phyloP scores from a whole-genome alignment of 2,797 vertebrate species.

The Sebastes oblongus region DNA sequence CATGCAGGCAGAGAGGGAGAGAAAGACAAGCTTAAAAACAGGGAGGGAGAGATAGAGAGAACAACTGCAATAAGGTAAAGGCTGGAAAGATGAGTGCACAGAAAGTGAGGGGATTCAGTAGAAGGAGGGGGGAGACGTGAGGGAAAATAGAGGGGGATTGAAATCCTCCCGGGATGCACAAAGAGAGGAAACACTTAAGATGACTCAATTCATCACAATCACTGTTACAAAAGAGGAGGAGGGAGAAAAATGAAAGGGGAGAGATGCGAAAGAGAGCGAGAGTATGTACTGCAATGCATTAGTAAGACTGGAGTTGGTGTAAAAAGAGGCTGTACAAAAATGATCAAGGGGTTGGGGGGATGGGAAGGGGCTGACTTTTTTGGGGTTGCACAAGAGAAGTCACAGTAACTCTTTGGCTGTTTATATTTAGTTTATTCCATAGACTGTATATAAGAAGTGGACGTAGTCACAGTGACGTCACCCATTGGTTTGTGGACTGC shows the following conservation, averaged over 20 bases:
- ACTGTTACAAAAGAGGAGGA: constrained; percentile 57
- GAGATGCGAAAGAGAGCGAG: constrained; percentile 34
- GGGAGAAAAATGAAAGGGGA: constrained; percentile 29
- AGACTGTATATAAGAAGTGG: too few relatives aligned
- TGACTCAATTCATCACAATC: constrained; percentile 82
- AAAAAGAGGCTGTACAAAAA: constrained; percentile 34
- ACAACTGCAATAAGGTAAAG: constrained; percentile 52
- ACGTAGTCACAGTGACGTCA: not conserved
- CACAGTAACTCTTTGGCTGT: not conserved
- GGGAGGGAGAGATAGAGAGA: constrained; percentile 14
- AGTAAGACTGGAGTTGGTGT: constrained; percentile 46
- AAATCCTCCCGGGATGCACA: constrained; percentile 70
- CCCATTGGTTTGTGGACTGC: too few relatives aligned
- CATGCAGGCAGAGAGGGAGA: constrained; percentile 23
- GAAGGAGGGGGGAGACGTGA: constrained; percentile 6
- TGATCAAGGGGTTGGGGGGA: not conserved
- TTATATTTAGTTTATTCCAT: not conserved
- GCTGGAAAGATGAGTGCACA: constrained; percentile 48
- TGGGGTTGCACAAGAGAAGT: not conserved
- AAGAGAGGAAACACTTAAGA: constrained; percentile 79
- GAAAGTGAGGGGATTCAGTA: constrained; percentile 38
- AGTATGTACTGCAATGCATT: constrained; percentile 61
- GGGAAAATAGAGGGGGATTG: constrained; percentile 57
- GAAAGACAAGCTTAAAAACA: constrained; percentile 12
- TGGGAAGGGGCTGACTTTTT: not conserved